Conservation (phyloP, 1,140 invertebrate genomes). For the Mamestra configurata region DNA sequence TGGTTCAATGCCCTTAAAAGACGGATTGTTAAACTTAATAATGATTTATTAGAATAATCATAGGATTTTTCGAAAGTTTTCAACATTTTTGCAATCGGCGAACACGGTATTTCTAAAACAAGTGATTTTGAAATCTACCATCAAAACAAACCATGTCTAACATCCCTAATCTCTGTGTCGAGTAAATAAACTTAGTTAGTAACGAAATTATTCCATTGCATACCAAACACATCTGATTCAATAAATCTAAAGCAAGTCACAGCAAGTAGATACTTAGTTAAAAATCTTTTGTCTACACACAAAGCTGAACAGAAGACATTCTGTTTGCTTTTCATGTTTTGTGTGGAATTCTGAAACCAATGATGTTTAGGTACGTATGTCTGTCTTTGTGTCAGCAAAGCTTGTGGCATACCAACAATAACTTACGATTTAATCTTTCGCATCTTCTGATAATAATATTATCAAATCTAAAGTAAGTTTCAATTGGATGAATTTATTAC, state of each 20-base stretch:
- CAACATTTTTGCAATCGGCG: not conserved
- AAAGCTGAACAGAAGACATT: conserved; percentile 29
- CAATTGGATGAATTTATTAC: not conserved
- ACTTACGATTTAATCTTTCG: no score
- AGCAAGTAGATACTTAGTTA: conserved; percentile 44
- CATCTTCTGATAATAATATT: no score
- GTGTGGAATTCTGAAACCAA: conserved; percentile 18
- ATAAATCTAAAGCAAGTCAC: conserved; percentile 78
- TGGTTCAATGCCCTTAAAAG: no score
- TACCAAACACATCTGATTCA: conserved; percentile 79
- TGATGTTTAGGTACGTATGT: not conserved
- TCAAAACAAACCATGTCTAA: conserved; percentile 35
- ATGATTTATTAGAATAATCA: not conserved
- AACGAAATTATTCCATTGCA: conserved; percentile 65
- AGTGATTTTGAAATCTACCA: conserved; percentile 42
- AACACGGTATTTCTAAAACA: not conserved
- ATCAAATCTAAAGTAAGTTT: no score
- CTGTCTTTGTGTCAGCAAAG: not conserved
- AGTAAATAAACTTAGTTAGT: conserved; percentile 64
- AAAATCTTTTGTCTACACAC: conserved; percentile 70
- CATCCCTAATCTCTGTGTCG: conserved; percentile 57
- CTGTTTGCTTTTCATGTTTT: conserved; percentile 31
- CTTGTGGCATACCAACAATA: not conserved
- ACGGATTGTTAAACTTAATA: no score
- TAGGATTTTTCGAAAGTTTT: not conserved